phyloP scores from a whole-genome alignment of 2,797 vertebrate species.

The Oophaga sylvatica region DNA sequence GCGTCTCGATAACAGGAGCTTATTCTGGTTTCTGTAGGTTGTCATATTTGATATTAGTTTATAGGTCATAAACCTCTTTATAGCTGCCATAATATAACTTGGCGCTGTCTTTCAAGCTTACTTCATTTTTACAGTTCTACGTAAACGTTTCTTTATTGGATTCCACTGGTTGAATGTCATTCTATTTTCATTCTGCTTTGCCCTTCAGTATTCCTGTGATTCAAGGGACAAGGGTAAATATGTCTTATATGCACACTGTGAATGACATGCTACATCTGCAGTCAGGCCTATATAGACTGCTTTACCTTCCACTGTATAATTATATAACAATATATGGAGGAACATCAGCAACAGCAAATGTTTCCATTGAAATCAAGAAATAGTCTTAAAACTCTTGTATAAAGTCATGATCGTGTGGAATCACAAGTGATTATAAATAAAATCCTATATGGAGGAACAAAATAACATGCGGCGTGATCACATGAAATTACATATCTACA shows the following conservation, averaged over 20 bases:
- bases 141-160: conserved; percentile 7
- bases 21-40: conserved; percentile 14
- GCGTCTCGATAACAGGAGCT: conserved; percentile 27
- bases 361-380: too few species aligned
- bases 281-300: background rate
- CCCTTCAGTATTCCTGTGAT: background rate
- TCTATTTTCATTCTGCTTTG: conserved; percentile 9
- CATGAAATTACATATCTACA: too few species aligned
- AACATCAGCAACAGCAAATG: too few species aligned
- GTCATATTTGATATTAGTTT: conserved; percentile 49
- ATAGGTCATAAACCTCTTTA: conserved; percentile 50
- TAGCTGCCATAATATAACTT: conserved; percentile 35
- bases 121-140: conserved; percentile 2
- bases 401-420: too few species aligned
- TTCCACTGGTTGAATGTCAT: conserved; percentile 14
- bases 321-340: too few species aligned
- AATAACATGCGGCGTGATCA: too few species aligned
- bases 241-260: background rate
- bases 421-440: too few species aligned
- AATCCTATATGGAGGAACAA: too few species aligned
- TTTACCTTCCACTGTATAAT: background rate
- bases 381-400: too few species aligned
- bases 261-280: background rate
- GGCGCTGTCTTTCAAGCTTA: conserved; percentile 29
- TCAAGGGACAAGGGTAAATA: background rate